Percentiles rank a stretch among this genome's conserved stretches.
phyloP scores from a whole-genome alignment of 1,140 invertebrate genomes.

The Aphidius ervi region DNA sequence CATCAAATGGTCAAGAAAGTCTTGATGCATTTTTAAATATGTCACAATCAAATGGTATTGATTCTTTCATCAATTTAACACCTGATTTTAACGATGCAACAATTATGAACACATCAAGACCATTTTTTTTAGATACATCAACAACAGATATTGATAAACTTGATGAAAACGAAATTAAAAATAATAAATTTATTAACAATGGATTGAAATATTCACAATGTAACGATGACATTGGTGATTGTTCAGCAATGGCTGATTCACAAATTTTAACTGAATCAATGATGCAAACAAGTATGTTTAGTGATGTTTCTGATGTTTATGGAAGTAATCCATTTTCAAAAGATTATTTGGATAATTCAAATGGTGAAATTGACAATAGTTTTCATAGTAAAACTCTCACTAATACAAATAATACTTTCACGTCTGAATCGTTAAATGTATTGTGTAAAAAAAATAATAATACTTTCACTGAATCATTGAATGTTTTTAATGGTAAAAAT shows the following conservation, averaged over 20 bases:
- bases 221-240: too few relatives aligned
- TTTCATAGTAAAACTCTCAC: neutral
- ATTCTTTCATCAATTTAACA: constrained; percentile 44
- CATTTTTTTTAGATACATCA: neutral
- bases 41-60: constrained; percentile 41
- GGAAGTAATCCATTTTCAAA: constrained; percentile 20
- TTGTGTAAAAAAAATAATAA: constrained; percentile 16
- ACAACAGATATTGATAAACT: constrained; percentile 20
- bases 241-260: constrained; percentile 30
- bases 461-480: constrained; percentile 24
- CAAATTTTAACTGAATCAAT: constrained; percentile 43
- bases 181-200: neutral
- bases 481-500: too few relatives aligned
- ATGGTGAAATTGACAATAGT: neutral
- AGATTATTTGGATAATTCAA: constrained; percentile 8
- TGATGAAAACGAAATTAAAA: neutral
- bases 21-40: constrained; percentile 45
- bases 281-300: constrained; percentile 46
- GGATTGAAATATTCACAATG: constrained; percentile 9
- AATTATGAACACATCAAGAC: neutral
- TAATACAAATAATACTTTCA: constrained; percentile 29
- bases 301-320: constrained; percentile 19
- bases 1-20: constrained; percentile 38
- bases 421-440: neutral
- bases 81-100: constrained; percentile 38